Conservation (phyloP, 1,140 invertebrate species). For the Drosophila hydei region DNA sequence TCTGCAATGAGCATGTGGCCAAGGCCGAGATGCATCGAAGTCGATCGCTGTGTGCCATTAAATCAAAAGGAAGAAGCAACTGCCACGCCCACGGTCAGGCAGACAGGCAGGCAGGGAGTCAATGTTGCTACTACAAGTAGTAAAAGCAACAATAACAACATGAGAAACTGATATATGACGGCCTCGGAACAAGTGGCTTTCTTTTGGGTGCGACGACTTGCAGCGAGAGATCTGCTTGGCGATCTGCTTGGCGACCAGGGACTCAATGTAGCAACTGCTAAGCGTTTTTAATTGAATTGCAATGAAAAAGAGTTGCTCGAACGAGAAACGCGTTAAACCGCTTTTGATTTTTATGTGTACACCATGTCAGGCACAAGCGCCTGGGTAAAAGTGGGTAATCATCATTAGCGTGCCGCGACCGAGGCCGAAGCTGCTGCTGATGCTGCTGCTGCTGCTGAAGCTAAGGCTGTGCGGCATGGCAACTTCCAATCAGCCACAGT, state of each 20-base stretch:
- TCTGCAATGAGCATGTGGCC: slow-evolving; percentile 9
- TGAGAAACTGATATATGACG: slow-evolving; percentile 28
- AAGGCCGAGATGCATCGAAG: slow-evolving; percentile 32
- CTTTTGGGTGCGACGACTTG: slow-evolving; percentile 51
- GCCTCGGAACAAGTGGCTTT: slow-evolving; percentile 45
- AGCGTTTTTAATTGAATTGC: slow-evolving; percentile 77
- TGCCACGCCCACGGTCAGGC: slow-evolving; percentile 33
- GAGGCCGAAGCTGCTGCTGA: not conserved
- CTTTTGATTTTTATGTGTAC: slow-evolving; percentile 73
- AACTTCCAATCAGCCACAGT: slow-evolving; percentile 64
- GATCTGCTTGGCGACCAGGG: slow-evolving; percentile 15
- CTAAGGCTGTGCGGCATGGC: slow-evolving; percentile 23
- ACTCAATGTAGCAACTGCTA: slow-evolving; percentile 42
- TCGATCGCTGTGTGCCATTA: slow-evolving; percentile 32
- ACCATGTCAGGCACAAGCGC: slow-evolving; percentile 30
- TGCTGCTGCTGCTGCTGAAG: not conserved
- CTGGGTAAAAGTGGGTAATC: slow-evolving; percentile 78
- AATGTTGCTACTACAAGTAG: slow-evolving; percentile 18
- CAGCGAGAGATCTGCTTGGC: slow-evolving; percentile 21
- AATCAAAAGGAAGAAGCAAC: slow-evolving; percentile 51
- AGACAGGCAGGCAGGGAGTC: slow-evolving; percentile 7
- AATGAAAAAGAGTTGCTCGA: slow-evolving; percentile 46
- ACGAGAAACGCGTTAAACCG: slow-evolving; percentile 78
- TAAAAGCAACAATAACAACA: slow-evolving; percentile 17
- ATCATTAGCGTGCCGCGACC: slow-evolving; percentile 59